Evolutionary conservation across 2,888 invertebrate species (phyloP), one percentile per base, ranked within the genome.

Genomic region (Latrodectus hesperus): DNA sequence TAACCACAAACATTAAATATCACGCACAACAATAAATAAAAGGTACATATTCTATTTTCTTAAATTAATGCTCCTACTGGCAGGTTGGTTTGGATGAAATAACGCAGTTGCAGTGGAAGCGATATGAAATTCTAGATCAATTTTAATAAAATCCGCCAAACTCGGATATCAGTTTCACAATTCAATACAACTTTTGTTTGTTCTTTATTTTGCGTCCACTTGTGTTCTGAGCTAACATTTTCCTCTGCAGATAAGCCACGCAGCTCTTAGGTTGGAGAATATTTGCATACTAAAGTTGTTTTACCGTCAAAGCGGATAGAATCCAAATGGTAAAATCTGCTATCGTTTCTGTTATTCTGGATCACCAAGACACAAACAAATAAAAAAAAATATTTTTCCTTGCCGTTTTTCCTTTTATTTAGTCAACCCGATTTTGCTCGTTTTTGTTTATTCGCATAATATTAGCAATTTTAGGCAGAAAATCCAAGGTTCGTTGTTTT

Each of bases 251-350:
- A 68, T 68, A 68, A 22, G 26, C 22, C 12, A 3, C 12, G 17
- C 67, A 70, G 71, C 71, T 49, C 12, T n/a, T 14, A 9, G 9
- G 53, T 53, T 12, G 55, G 52, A 53, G 53, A 55, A 26, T 71
- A 79, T 79, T 79, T 79, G 60, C 79, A 79, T 79, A 70, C 49
- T 71, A 71, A 79, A 53, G 70, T 79, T 60, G 68, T 70, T 79
- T 55, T 60, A 71, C 55, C 38, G 60, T 79, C 79, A 16, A 17
- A 79, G 60, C 53, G 79, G 49, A 79, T 79, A 79, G 60, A 71
- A 71, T 71, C 16, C 60, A 38, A 60, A 79, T 79, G 79, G 53
- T 68, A 77, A 77, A 77, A 77, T 67, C 52, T n/a, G 51, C 9
- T 60, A 60, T 60, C 60, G 60, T 60, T 16, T 6, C 12, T 16